phyloP scores from a whole-genome alignment of 2,888 invertebrate species.

The Escarpia spicata region DNA sequence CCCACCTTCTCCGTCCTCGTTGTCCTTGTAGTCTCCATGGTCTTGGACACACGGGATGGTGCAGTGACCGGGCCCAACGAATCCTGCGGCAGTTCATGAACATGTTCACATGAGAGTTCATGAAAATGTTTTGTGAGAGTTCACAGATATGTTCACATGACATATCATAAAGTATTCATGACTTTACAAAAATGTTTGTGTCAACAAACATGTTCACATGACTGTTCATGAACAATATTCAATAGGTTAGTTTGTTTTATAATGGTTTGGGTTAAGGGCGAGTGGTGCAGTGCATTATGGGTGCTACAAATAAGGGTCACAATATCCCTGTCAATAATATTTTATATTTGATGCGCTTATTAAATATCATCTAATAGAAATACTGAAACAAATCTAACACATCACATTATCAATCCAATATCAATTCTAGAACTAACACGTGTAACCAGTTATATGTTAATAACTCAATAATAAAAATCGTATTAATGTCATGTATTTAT shows the following conservation, averaged over 20 bases:
- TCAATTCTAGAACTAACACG: not conserved
- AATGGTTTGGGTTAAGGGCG: too few relatives aligned
- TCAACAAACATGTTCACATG: too few relatives aligned
- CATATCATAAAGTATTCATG: too few relatives aligned
- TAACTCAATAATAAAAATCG: not conserved
- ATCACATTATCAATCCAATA: not conserved
- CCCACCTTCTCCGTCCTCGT: slow-evolving; percentile 37
- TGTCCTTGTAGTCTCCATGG: slow-evolving; percentile 48
- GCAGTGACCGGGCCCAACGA: slow-evolving; percentile 49
- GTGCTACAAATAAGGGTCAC: too few relatives aligned
- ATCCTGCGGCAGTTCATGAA: slow-evolving; percentile 40
- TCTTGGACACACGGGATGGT: slow-evolving; percentile 46
- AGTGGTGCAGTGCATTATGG: too few relatives aligned
- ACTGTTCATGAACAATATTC: too few relatives aligned
- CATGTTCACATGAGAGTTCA: not conserved
- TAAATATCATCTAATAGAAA: not conserved
- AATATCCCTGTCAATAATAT: not conserved
- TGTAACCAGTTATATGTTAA: not conserved
- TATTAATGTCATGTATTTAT: too few relatives aligned
- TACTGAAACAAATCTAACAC: not conserved
- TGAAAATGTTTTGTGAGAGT: not conserved
- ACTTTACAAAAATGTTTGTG: too few relatives aligned
- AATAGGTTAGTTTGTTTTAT: too few relatives aligned
- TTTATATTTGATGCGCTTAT: not conserved
- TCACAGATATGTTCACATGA: not conserved